These are phyloP conservation scores for Actenoides hombroni DNA, from an alignment of 2,113 vertebrate species.

Conservation along the genomic window DNA sequence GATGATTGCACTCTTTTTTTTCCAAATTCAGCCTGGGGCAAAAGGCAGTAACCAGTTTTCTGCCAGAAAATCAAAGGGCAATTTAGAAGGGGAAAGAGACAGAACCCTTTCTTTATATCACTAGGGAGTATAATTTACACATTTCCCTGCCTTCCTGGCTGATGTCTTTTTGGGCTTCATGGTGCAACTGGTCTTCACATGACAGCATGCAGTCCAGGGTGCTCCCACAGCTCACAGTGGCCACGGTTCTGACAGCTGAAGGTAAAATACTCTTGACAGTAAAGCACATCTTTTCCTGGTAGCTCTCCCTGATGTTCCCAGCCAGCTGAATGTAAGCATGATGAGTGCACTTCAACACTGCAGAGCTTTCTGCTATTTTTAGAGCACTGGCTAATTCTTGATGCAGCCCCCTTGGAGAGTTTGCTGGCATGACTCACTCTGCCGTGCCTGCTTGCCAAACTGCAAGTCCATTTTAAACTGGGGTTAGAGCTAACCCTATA, in stretches of 20 bases:
- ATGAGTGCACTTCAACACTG: not conserved
- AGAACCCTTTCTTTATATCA: not conserved
- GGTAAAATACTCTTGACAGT: not conserved
- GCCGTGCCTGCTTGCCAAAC: not conserved
- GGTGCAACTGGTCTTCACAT: not conserved
- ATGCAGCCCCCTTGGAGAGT: not conserved
- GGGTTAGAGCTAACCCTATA: not conserved
- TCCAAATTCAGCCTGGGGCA: not conserved
- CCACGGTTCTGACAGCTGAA: not conserved
- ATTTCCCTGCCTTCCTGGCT: not conserved
- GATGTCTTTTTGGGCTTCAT: not conserved
- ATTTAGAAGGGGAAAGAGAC: not conserved
- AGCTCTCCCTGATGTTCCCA: not conserved
- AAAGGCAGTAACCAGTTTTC: not conserved
- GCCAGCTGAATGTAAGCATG: not conserved
- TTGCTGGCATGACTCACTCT: not conserved
- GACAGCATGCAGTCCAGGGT: not conserved
- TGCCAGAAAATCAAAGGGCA: not conserved
- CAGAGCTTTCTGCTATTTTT: not conserved
- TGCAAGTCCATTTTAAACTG: not conserved
- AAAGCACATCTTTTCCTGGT: not conserved
- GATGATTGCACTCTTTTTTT: not conserved
- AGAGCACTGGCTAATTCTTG: not conserved
- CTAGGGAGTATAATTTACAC: not conserved
- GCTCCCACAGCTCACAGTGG: not conserved